A percentile compares a stretch with the other conserved stretches of the same genome.
Conservation (phyloP, 2,888 invertebrate genomes). For the Cheilosia urbana region DNA sequence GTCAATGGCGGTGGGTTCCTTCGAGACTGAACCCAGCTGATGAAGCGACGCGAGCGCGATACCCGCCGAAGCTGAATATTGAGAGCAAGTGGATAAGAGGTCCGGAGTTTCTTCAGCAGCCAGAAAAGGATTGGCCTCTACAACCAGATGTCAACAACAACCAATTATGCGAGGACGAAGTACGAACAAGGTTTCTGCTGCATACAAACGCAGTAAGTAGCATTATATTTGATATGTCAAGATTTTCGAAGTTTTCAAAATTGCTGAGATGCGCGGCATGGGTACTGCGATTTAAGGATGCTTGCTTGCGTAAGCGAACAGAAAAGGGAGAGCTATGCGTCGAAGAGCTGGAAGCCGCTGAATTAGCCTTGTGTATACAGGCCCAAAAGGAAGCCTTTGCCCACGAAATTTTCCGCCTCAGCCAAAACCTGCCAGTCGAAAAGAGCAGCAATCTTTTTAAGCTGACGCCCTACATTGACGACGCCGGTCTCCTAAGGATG, state of each 20-base stretch:
- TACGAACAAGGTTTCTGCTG: slow-evolving; percentile 22
- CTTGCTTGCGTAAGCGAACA: not conserved
- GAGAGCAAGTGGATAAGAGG: slow-evolving; percentile 46
- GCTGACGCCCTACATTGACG: no score
- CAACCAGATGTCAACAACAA: not conserved
- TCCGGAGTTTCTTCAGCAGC: slow-evolving; percentile 50
- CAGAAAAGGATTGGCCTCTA: slow-evolving; percentile 20
- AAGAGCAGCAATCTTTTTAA: no score
- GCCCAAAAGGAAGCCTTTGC: no score
- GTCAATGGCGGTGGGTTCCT: no score
- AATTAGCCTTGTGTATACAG: no score
- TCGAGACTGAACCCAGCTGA: no score
- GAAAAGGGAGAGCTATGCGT: slow-evolving; percentile 19
- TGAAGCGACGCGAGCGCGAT: no score
- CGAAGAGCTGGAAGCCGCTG: slow-evolving; percentile 23
- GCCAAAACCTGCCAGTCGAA: no score
- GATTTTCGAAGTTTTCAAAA: slow-evolving; percentile 13
- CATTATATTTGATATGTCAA: slow-evolving; percentile 18
- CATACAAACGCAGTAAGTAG: slow-evolving; percentile 27
- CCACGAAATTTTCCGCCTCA: no score
- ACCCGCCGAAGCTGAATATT: slow-evolving; percentile 2
- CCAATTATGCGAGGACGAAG: no score
- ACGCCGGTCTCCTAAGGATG: no score
- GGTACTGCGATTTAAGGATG: slow-evolving; percentile 40
- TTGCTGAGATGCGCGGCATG: slow-evolving; percentile 33